Evolutionary conservation across 2,888 invertebrate species (phyloP).

Genomic region (Aphodius granarius): DNA sequence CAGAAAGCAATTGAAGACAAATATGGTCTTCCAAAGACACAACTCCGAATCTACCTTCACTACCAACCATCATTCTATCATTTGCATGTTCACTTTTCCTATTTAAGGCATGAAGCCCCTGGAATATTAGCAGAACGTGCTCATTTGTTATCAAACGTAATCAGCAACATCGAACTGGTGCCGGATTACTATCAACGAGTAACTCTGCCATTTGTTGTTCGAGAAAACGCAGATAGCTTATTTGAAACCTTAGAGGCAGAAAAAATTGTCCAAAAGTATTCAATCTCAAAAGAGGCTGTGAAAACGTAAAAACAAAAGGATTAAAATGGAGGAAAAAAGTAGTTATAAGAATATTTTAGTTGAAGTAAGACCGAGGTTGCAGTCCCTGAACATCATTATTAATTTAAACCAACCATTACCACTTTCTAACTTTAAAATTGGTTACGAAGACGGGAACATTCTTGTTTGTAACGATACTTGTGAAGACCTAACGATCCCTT

Average conservation of each 20-base stretch:
- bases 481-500: conserved; percentile 33
- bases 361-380: conserved; percentile 62
- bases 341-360: conserved; percentile 25
- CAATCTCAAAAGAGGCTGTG: conserved; percentile 35
- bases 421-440: conserved; percentile 37
- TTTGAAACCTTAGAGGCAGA: conserved; percentile 64
- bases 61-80: conserved; percentile 98
- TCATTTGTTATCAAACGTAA: conserved; percentile 85
- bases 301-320: conserved; percentile 12
- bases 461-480: conserved; percentile 30
- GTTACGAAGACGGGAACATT: conserved; percentile 35
- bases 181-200: conserved; percentile 82
- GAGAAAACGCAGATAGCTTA: conserved; percentile 70
- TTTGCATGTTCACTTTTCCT: conserved; percentile 91
- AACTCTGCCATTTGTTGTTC: conserved; percentile 77
- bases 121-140: conserved; percentile 84
- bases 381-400: conserved; percentile 64
- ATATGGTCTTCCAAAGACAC: conserved; percentile 69
- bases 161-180: conserved; percentile 83
- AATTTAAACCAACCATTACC: conserved; percentile 48
- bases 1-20: conserved; percentile 76
- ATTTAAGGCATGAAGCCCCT: conserved; percentile 76
- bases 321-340: conserved; percentile 21
- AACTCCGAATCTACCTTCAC: conserved; percentile 85
- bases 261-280: conserved; percentile 57